A percentile compares a stretch with the other conserved stretches of the same genome.
These are phyloP conservation scores for Oryzaephilus surinamensis DNA, from an alignment of 1,140 invertebrate genomes.

Conservation along the genomic window DNA sequence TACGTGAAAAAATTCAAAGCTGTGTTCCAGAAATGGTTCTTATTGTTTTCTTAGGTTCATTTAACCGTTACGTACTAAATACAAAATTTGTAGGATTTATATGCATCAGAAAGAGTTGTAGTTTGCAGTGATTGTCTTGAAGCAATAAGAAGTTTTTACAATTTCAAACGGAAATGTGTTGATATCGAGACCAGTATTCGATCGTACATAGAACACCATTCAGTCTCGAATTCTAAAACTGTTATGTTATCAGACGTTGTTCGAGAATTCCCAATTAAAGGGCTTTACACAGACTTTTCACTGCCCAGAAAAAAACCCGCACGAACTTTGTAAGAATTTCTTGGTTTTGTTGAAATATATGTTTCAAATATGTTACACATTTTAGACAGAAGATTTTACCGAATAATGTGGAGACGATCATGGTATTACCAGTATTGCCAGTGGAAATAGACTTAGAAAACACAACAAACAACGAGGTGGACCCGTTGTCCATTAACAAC, in stretches of 20 bases:
- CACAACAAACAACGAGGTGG: too few relatives aligned
- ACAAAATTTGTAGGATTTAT: slow-evolving; percentile 6
- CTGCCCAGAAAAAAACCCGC: not conserved
- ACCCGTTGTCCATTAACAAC: too few relatives aligned
- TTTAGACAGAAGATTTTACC: too few relatives aligned
- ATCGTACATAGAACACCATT: not conserved
- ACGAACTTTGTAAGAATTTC: not conserved
- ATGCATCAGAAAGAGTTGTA: slow-evolving; percentile 2
- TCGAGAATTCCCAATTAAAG: not conserved
- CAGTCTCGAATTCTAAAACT: not conserved
- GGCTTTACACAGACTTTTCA: not conserved
- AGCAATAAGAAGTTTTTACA: slow-evolving; percentile 2
- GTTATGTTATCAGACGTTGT: slow-evolving; percentile 5
- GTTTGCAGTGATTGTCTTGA: slow-evolving; percentile 3
- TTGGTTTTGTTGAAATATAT: not conserved
- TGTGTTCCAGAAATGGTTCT: too few relatives aligned
- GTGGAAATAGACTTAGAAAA: too few relatives aligned
- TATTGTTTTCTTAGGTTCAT: too few relatives aligned
- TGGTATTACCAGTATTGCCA: too few relatives aligned
- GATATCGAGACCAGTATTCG: slow-evolving; percentile 1
- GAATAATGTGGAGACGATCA: too few relatives aligned
- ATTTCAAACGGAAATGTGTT: slow-evolving; percentile 6
- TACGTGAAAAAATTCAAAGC: too few relatives aligned
- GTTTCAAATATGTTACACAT: slow-evolving; percentile 2
- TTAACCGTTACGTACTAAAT: too few relatives aligned